These are phyloP conservation scores for Ceratina japonica DNA, from an alignment of 1,140 invertebrate species.

Conservation along the genomic window DNA sequence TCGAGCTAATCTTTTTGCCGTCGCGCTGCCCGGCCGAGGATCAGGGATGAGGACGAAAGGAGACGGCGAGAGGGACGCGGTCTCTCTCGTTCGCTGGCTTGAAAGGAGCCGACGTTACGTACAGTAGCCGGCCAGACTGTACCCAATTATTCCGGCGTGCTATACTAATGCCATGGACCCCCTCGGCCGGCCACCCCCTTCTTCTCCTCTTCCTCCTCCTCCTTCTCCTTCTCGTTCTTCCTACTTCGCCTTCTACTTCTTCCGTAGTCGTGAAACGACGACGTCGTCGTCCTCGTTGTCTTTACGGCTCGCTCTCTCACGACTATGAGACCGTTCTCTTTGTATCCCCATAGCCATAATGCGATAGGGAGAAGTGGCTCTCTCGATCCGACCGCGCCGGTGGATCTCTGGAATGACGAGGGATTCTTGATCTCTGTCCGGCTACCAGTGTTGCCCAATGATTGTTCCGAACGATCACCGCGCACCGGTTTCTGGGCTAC, in stretches of 20 bases:
- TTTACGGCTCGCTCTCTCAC: not conserved
- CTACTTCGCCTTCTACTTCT: conserved; percentile 8
- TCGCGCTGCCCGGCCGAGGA: conserved; percentile 48
- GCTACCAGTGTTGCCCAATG: conserved; percentile 38
- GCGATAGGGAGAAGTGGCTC: conserved; percentile 39
- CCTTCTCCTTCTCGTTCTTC: conserved; percentile 16
- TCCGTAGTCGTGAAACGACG: not conserved
- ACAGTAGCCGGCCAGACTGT: conserved; percentile 76
- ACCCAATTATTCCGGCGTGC: conserved; percentile 78
- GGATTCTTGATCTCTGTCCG: conserved; percentile 42
- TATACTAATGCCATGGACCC: conserved; percentile 74
- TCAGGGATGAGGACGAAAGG: conserved; percentile 41
- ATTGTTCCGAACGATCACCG: conserved; percentile 26
- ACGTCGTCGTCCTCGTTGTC: conserved; percentile 8
- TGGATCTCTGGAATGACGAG: conserved; percentile 44
- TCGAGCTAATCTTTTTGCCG: conserved; percentile 60
- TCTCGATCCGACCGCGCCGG: conserved; percentile 35
- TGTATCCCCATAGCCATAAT: conserved; percentile 46
- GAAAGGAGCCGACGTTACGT: conserved; percentile 73
- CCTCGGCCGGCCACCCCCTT: conserved; percentile 56
- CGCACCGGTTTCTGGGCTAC: not conserved
- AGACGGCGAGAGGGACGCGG: conserved; percentile 47
- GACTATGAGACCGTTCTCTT: not conserved
- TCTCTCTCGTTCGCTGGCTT: conserved; percentile 54
- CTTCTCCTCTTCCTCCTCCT: conserved; percentile 26